Conservation (phyloP, 2,888 invertebrate species). For the Lasioglossum villosulum region DNA sequence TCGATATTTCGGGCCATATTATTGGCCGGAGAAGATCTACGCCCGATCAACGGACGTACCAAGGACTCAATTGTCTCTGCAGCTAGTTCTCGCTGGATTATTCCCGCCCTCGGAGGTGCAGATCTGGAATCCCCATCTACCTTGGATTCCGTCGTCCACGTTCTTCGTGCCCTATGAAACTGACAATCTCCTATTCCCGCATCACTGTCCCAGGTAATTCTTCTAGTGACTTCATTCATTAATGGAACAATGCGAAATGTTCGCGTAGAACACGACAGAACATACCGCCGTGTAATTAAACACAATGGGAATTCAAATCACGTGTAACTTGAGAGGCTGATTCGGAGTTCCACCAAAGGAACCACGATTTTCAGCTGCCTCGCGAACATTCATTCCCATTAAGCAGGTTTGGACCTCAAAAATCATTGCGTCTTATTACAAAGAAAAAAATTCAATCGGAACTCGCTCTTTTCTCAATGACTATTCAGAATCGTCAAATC, state of each 20-base stretch:
- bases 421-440: background rate
- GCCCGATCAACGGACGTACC: slow-evolving; percentile 85
- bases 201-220: slow-evolving; percentile 77
- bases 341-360: background rate
- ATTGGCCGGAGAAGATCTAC: slow-evolving; percentile 78
- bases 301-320: slow-evolving; percentile 6
- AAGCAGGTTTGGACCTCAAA: background rate
- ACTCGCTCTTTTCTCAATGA: too few relatives aligned
- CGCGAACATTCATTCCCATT: background rate
- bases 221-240: slow-evolving; percentile 20
- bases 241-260: slow-evolving; percentile 10
- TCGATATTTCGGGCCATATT: slow-evolving; percentile 77
- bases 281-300: background rate
- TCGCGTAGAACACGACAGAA: background rate
- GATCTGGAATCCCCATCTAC: slow-evolving; percentile 83
- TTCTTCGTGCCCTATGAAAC: slow-evolving; percentile 83
- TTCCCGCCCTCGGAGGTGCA: slow-evolving; percentile 84
- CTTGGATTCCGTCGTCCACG: slow-evolving; percentile 86
- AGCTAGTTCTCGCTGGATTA: slow-evolving; percentile 85
- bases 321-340: background rate
- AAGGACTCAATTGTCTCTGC: slow-evolving; percentile 86
- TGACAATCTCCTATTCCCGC: slow-evolving; percentile 81
- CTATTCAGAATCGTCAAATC: too few relatives aligned
- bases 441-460: too few relatives aligned
- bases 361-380: background rate